Conservation (phyloP, 2,113 vertebrate genomes). For the Ceyx melanurus region DNA sequence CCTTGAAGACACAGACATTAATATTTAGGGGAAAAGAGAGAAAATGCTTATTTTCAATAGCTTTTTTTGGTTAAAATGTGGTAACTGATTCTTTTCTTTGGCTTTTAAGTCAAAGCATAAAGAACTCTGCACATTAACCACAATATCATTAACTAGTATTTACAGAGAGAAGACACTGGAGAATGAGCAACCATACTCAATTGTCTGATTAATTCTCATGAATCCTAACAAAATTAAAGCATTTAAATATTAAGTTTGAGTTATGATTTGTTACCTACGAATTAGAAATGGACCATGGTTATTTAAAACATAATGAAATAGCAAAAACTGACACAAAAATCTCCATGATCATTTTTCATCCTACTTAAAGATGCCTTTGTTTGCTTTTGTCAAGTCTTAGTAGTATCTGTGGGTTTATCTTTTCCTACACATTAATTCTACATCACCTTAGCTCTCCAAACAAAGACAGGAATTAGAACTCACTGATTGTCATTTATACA, state of each 20-base stretch:
- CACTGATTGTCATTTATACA: conserved; percentile 80
- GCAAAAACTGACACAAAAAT: conserved; percentile 36
- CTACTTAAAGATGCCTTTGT: conserved; percentile 60
- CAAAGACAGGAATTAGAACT: conserved; percentile 72
- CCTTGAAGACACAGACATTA: conserved; percentile 15
- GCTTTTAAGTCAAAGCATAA: conserved; percentile 76
- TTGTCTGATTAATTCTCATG: no score
- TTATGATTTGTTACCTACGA: no score
- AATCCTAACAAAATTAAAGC: no score
- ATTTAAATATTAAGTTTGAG: no score
- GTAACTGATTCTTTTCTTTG: conserved; percentile 75
- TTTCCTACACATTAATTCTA: conserved; percentile 68
- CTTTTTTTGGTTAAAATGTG: conserved; percentile 66
- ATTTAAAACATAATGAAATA: conserved; percentile 50
- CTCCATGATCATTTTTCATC: conserved; percentile 49
- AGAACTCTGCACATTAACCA: conserved; percentile 68
- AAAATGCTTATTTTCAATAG: conserved; percentile 35
- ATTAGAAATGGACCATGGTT: background rate
- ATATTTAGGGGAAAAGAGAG: conserved; percentile 52
- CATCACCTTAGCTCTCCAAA: conserved; percentile 71
- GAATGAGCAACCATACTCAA: no score
- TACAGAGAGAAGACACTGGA: no score
- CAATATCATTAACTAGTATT: no score
- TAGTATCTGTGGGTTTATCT: conserved; percentile 69
- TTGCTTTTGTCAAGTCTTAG: conserved; percentile 63